Conservation (phyloP, 1,140 invertebrate species). For the Bombus haemorrhoidalis region DNA sequence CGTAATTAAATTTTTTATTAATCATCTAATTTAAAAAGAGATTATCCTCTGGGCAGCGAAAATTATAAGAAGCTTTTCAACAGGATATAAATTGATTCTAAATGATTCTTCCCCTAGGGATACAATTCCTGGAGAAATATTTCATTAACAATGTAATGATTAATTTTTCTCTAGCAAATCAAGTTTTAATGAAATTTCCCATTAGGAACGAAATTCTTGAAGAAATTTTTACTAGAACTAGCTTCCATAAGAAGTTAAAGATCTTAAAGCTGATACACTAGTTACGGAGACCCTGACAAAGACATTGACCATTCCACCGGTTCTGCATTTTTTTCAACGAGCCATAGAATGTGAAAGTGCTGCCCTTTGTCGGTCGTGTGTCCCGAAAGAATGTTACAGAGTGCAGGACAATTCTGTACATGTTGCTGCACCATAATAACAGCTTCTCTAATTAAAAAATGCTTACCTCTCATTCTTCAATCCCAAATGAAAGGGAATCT, state of each 20-base stretch:
- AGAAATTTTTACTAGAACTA: background rate
- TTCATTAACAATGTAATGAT: background rate
- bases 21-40: too few relatives aligned
- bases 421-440: background rate
- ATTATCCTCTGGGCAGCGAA: too few relatives aligned
- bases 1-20: too few relatives aligned
- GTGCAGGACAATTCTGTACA: background rate
- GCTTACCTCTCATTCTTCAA: background rate
- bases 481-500: background rate
- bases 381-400: background rate
- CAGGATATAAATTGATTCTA: background rate
- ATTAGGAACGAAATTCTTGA: background rate
- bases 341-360: slow-evolving; percentile 12
- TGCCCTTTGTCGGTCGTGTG: background rate
- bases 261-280: background rate
- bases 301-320: background rate
- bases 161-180: background rate
- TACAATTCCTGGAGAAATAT: background rate
- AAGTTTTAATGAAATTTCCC: background rate
- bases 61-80: background rate
- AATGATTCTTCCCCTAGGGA: too few relatives aligned
- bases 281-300: background rate
- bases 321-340: background rate
- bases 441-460: background rate
- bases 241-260: background rate